Evolutionary conservation across 1,140 invertebrate genomes (phyloP).

Genomic region (Pachypsylla venusta): DNA sequence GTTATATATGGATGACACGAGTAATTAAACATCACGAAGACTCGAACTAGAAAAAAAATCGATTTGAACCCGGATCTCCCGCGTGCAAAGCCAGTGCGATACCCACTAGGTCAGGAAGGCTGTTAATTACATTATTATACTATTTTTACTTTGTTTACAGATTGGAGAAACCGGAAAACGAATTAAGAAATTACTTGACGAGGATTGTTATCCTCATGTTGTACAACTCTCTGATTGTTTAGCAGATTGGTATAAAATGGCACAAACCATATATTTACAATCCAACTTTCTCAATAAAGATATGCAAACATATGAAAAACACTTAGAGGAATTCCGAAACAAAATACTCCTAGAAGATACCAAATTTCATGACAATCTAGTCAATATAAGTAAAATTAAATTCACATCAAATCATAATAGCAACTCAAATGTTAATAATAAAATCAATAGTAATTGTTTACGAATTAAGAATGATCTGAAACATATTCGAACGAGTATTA

Average conservation of each 20-base stretch:
- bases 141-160: slow-evolving; percentile 28
- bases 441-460: slow-evolving; percentile 13
- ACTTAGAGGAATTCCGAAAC: slow-evolving; percentile 26
- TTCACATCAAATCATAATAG: slow-evolving; percentile 14
- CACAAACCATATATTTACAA: slow-evolving; percentile 56
- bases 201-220: slow-evolving; percentile 46
- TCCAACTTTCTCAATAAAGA: slow-evolving; percentile 60
- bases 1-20: too few species aligned
- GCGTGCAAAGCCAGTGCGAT: too few species aligned
- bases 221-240: slow-evolving; percentile 50
- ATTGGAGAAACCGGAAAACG: slow-evolving; percentile 52
- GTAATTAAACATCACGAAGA: too few species aligned
- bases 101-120: too few species aligned
- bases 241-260: slow-evolving; percentile 72
- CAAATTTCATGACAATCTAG: slow-evolving; percentile 23
- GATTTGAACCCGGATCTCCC: too few species aligned
- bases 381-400: slow-evolving; percentile 19
- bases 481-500: slow-evolving; percentile 14
- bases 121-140: background rate
- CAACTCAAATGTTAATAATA: slow-evolving; percentile 12
- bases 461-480: slow-evolving; percentile 17
- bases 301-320: slow-evolving; percentile 38
- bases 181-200: slow-evolving; percentile 45
- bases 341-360: slow-evolving; percentile 21
- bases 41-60: too few species aligned